A percentile compares a stretch with the other conserved stretches of the same genome.
These are phyloP conservation scores for Noctua janthe DNA, from an alignment of 2,888 invertebrate genomes.

Conservation along the genomic window DNA sequence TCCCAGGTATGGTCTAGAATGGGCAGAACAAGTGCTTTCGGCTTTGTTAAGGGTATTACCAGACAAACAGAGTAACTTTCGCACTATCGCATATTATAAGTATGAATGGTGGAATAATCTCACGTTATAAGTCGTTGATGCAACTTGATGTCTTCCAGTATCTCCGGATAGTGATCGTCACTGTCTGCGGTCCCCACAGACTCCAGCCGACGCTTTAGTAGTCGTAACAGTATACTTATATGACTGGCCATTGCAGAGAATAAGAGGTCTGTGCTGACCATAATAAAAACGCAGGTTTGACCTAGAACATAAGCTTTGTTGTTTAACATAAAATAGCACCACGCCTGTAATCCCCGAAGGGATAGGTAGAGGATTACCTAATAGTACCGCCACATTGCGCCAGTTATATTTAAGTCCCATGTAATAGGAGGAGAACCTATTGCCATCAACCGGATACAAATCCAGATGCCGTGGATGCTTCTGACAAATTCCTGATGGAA, in stretches of 20 bases:
- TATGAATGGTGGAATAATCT: slow-evolving; percentile 24
- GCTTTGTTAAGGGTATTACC: too few relatives aligned
- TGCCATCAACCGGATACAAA: neutral
- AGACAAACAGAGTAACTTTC: too few relatives aligned
- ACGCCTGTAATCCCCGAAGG: neutral
- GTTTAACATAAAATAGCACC: neutral
- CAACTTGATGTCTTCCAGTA: slow-evolving; percentile 81
- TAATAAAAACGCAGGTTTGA: slow-evolving; percentile 85
- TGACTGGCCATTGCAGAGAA: slow-evolving; percentile 87
- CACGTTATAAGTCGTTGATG: slow-evolving; percentile 86
- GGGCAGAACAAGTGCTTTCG: too few relatives aligned
- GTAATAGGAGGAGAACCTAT: neutral
- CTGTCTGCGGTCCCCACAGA: slow-evolving; percentile 74
- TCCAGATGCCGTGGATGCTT: neutral
- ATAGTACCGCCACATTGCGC: neutral
- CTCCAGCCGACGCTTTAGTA: slow-evolving; percentile 81
- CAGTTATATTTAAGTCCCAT: neutral
- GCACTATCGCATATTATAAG: too few relatives aligned
- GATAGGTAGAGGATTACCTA: neutral
- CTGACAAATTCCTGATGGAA: neutral
- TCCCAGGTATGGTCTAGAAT: too few relatives aligned
- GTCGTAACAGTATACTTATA: slow-evolving; percentile 80
- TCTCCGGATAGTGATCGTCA: slow-evolving; percentile 78
- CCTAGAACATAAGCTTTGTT: slow-evolving; percentile 71
- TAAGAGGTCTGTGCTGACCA: slow-evolving; percentile 84